Evolutionary conservation across 2,888 invertebrate genomes (phyloP), one percentile per base, ranked within the genome.

Genomic region (Agrenia bidenticulata): DNA sequence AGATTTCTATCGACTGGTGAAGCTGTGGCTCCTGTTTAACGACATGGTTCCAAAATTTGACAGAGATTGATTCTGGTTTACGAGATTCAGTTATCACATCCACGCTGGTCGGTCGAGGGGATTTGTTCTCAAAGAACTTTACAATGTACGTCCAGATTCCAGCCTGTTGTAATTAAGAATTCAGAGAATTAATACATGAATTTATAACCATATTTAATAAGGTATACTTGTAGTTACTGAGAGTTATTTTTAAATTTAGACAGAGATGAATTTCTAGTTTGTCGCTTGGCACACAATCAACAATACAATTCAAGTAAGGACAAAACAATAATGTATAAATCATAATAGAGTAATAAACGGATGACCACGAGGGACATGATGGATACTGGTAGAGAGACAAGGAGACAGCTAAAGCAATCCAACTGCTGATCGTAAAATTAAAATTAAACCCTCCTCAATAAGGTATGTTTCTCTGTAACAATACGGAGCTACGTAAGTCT

Each of bases 41-140:
- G 15, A 77, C 73, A 55, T 73, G 67, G 62, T 73, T 76, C 77
- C 77, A 77, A 50, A 73, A 75, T 54, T 71, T 73, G 54, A 76
- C 74, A 54, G 73, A 66, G 63, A 77, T 74, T 62, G 75, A 69
- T 61, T 77, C 76, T 15, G 62, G 15, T 45, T 73, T 74, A 24
- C 74, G 58, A 5, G 73, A 69, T 58, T 77, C 75, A 17, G 76
- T 76, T 51, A 73, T 75, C 13, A 76, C 76, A 63, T 76, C 76
- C 9, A 77, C 68, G 21, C 67, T 72, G 32, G 73, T 69, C 15
- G 75, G 73, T 55, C 69, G 57, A 7, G 73, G 73, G 5, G 72
- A 66, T 64, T 69, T 67, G 55, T 67, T 67, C 53, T 73, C 73
- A 49, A 67, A 76, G 55, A 77, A 76, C 54, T 75, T 76, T 19